Evolutionary conservation across 2,888 invertebrate genomes (phyloP).

Genomic region (Leptopilina myrica): DNA sequence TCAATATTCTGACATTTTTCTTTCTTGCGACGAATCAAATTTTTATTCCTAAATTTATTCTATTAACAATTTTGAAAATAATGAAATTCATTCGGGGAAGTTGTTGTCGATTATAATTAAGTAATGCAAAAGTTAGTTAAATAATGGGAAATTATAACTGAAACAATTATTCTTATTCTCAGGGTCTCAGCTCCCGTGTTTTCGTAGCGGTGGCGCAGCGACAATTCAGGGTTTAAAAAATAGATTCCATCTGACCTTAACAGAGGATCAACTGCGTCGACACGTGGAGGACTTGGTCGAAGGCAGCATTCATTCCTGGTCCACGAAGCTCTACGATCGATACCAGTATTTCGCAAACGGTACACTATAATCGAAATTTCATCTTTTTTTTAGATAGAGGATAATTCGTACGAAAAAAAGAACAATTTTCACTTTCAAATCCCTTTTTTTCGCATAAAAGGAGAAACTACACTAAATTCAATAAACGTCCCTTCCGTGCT

Average conservation of each 20-base stretch:
- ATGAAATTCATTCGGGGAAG: no score
- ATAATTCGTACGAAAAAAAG: conserved; percentile 13
- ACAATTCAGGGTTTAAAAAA: conserved; percentile 94
- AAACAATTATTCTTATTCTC: conserved; percentile 50
- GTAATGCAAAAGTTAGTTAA: not conserved
- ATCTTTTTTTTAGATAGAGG: conserved; percentile 12
- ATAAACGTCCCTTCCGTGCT: conserved; percentile 49
- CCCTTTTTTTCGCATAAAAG: conserved; percentile 30
- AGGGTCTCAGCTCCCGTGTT: conserved; percentile 98
- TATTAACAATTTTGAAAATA: no score
- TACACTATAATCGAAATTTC: conserved; percentile 82
- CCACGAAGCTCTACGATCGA: conserved; percentile 98
- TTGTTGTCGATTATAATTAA: no score
- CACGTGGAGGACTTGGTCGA: conserved; percentile 96
- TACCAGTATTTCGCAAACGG: conserved; percentile 99
- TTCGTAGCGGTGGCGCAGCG: conserved; percentile 94
- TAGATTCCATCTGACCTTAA: conserved; percentile 95
- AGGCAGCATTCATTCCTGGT: conserved; percentile 95
- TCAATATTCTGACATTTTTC: no score
- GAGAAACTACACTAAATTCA: conserved; percentile 43
- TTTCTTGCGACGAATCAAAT: no score
- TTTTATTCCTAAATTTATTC: no score
- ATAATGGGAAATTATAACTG: not conserved
- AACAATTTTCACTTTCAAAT: conserved; percentile 14
- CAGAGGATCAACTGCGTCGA: conserved; percentile 95